A percentile compares a stretch with the other conserved stretches of the same genome.
These are phyloP conservation scores for Sebastiscus albofasciatus DNA, from an alignment of 2,797 vertebrate species.

Conservation along the genomic window DNA sequence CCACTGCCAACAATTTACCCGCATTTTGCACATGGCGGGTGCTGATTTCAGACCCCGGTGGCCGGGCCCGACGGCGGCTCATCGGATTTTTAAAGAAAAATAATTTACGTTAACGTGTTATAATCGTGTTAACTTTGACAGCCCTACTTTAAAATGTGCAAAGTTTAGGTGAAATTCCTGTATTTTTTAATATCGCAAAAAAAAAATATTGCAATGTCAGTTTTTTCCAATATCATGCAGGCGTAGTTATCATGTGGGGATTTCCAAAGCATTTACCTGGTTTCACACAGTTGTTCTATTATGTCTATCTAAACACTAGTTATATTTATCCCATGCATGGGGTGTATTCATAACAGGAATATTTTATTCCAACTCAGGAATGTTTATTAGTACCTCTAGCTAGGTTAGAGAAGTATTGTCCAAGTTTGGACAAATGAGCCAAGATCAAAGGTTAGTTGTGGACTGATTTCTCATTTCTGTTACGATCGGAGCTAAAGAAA, in stretches of 20 bases:
- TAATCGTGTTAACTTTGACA: no score
- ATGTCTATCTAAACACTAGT: background rate
- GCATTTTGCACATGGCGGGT: no score
- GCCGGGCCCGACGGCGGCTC: rapidly evolving
- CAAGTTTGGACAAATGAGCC: background rate
- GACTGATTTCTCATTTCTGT: background rate
- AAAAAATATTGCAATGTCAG: no score
- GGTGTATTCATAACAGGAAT: background rate
- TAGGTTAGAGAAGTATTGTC: background rate
- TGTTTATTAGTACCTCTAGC: background rate
- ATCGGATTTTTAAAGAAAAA: no score
- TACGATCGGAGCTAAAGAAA: background rate
- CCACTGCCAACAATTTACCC: no score
- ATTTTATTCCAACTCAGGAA: background rate
- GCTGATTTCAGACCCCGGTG: no score
- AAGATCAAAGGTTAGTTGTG: background rate
- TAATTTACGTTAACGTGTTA: no score
- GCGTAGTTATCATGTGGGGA: no score
- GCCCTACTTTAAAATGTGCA: no score
- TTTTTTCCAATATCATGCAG: no score
- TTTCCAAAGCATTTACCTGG: background rate
- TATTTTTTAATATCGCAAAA: no score
- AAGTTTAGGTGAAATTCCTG: no score
- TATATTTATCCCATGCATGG: background rate
- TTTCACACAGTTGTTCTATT: background rate